These are phyloP conservation scores for Centrocercus urophasianus DNA, from an alignment of 2,113 vertebrate species.

Conservation along the genomic window DNA sequence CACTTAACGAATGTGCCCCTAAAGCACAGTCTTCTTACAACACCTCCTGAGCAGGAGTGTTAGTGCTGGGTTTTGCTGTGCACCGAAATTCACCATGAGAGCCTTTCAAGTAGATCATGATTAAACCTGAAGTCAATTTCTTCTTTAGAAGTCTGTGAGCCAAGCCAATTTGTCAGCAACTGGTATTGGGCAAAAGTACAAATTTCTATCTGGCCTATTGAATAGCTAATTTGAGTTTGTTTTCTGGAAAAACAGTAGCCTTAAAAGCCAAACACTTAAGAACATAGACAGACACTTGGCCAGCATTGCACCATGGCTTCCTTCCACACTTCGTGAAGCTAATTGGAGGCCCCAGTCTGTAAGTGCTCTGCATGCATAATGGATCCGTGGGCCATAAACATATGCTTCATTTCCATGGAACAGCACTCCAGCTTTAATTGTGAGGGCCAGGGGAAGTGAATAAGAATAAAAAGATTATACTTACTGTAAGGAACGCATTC, in stretches of 20 bases:
- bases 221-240: constrained; percentile 86
- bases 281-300: constrained; percentile 84
- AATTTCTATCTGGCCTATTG: constrained; percentile 81
- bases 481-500: constrained; percentile 99
- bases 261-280: constrained; percentile 86
- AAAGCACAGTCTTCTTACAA: constrained; percentile 8
- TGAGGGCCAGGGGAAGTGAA: constrained; percentile 70
- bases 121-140: constrained; percentile 82
- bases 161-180: constrained; percentile 87
- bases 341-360: constrained; percentile 78
- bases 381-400: constrained; percentile 73
- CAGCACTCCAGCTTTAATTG: constrained; percentile 68
- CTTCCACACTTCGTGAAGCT: constrained; percentile 81
- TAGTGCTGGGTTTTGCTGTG: constrained; percentile 37
- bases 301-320: constrained; percentile 79
- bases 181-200: constrained; percentile 83
- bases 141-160: constrained; percentile 81
- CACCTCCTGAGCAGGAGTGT: background rate
- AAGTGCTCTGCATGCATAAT: constrained; percentile 83
- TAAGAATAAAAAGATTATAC: constrained; percentile 81
- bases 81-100: constrained; percentile 75
- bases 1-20: background rate
- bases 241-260: constrained; percentile 82
- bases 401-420: constrained; percentile 75
- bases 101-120: constrained; percentile 74